Evolutionary conservation across 2,888 invertebrate species (phyloP), one percentile per base, ranked within the genome.

Genomic region (Conistra vaccinii): DNA sequence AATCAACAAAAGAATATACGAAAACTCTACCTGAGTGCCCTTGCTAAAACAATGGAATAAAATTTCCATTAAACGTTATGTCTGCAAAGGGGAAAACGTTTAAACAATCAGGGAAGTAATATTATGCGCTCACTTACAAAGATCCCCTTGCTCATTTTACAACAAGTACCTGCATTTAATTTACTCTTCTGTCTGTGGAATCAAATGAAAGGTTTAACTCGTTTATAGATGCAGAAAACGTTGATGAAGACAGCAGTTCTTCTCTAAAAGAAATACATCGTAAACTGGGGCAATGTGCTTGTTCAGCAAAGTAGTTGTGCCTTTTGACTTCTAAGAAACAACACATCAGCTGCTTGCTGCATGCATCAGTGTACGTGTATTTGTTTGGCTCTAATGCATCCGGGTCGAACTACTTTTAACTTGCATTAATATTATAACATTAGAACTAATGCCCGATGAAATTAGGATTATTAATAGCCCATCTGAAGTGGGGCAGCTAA

Each of bases 71-170:
- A 80, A 70, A 71, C 57, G 62, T 84, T 77, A 72, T 65, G 69
- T 75, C 80, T 79, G 82, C 76, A 85, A 89, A 81, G 87, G 91
- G 91, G 90, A 87, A 87, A 89, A 83, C 87, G 87, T 88, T 92
- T 91, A 92, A 92, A 93, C 92, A 93, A 92, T 93, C 91, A 91
- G 89, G 89, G 89, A 91, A 89, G 91, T 89, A 93, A 92, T 91
- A 73, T 79, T 73, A 92, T 92, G 87, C 85, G 87, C 88, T 85
- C 87, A 83, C 87, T 85, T 81, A 85, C 89, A 88, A 89, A 90
- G 89, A 89, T 71, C 84, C 84, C 84, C 79, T 85, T 85, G 78
- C 73, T 78, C 85, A 84, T 78, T 87, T 82, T 71, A 78, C 69
- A 80, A 71, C 71, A 81, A 85, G 87, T 72, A 67, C 78, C 80